phyloP scores from a whole-genome alignment of 2,113 vertebrate genomes.

The Leucopsar rothschildi region DNA sequence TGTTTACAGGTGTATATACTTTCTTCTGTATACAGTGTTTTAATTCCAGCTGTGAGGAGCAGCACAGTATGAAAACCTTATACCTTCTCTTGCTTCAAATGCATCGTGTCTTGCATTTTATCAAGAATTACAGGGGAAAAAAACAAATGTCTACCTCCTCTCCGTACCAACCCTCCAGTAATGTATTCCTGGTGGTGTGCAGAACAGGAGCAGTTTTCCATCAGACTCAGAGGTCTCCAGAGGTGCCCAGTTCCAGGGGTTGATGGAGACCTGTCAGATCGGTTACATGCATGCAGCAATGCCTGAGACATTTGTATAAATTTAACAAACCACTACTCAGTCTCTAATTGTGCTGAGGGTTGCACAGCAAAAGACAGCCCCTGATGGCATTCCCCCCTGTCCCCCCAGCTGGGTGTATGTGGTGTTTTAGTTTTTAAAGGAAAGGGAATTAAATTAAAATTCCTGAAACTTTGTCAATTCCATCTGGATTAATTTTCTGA shows the following conservation, averaged over 20 bases:
- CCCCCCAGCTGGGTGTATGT: background rate
- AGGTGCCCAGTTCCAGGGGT: background rate
- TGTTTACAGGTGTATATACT: background rate
- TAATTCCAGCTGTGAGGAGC: background rate
- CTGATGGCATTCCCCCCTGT: background rate
- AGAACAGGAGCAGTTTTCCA: background rate
- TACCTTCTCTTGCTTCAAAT: background rate
- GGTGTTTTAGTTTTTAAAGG: background rate
- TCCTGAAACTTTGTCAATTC: background rate
- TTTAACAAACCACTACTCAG: background rate
- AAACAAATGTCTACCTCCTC: background rate
- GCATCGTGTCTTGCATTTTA: background rate
- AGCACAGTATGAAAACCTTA: rapidly evolving
- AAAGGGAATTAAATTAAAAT: background rate
- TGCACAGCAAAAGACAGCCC: background rate
- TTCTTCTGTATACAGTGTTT: background rate
- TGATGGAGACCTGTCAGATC: background rate
- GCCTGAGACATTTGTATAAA: background rate
- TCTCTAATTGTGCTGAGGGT: background rate
- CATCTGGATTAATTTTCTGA: background rate
- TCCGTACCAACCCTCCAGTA: background rate
- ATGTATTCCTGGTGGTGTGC: background rate
- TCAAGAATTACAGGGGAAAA: background rate
- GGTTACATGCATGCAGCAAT: background rate
- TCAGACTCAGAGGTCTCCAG: background rate